phyloP scores from a whole-genome alignment of 2,888 invertebrate species.

The Drosophila sordidula region DNA sequence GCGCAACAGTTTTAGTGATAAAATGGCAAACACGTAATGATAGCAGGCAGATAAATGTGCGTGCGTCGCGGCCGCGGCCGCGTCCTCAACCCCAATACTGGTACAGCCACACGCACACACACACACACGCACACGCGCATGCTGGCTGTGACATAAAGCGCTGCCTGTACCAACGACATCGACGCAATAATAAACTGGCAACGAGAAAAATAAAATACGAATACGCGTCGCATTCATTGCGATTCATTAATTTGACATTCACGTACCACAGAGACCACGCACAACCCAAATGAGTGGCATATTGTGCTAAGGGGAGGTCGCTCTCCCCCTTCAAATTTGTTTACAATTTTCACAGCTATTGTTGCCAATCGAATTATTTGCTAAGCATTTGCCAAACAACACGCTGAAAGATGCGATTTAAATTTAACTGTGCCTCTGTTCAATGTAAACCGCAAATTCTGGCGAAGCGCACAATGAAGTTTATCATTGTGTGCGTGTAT shows the following conservation, averaged over 20 bases:
- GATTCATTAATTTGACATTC: conserved; percentile 78
- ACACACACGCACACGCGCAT: conserved; percentile 6
- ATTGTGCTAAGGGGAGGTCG: not conserved
- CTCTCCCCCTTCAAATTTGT: conserved; percentile 46
- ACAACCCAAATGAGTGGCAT: conserved; percentile 19
- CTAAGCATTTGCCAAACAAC: conserved; percentile 55
- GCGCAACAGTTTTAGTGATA: conserved; percentile 77
- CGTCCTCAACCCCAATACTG: conserved; percentile 10
- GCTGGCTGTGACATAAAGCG: conserved; percentile 18
- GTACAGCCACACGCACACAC: conserved; percentile 3
- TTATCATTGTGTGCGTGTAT: conserved; percentile 6
- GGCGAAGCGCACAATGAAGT: conserved; percentile 5
- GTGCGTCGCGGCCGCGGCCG: conserved; percentile 36
- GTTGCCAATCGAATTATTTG: conserved; percentile 69
- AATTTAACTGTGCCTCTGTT: conserved; percentile 12
- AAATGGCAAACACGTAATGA: conserved; percentile 76
- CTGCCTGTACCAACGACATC: conserved; percentile 27
- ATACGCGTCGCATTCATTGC: conserved; percentile 65
- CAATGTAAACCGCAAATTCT: conserved; percentile 7
- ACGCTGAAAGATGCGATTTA: conserved; percentile 26
- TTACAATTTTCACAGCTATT: conserved; percentile 63
- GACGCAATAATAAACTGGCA: conserved; percentile 49
- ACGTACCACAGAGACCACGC: conserved; percentile 46
- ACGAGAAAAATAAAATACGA: conserved; percentile 40
- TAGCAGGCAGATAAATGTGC: conserved; percentile 71